These are phyloP conservation scores for Phyllotreta striolata DNA, from an alignment of 2,888 invertebrate species.

Conservation along the genomic window DNA sequence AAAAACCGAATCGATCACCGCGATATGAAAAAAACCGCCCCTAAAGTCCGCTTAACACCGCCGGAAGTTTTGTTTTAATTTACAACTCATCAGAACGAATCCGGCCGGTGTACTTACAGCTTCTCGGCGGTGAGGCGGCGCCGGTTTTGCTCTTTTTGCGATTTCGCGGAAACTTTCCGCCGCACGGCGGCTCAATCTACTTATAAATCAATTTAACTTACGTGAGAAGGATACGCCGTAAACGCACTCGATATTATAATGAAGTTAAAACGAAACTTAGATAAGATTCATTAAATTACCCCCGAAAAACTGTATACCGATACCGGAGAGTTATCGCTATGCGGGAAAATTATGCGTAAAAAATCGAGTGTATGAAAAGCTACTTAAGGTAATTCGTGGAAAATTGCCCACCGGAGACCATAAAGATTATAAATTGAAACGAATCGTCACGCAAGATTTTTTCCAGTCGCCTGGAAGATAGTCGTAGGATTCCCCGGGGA, in stretches of 20 bases:
- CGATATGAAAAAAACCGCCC: too few relatives aligned
- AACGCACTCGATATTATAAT: conserved; percentile 19
- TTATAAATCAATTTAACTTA: conserved; percentile 27
- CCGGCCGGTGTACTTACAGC: background rate
- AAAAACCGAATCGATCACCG: too few relatives aligned
- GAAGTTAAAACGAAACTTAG: conserved; percentile 14
- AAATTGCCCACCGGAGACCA: conserved; percentile 15
- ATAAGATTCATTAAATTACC: background rate
- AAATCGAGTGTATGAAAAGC: conserved; percentile 8
- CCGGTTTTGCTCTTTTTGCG: conserved; percentile 6
- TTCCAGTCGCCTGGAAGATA: conserved; percentile 4
- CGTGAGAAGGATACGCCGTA: conserved; percentile 22
- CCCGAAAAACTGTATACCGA: too few relatives aligned
- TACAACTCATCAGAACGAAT: conserved; percentile 16
- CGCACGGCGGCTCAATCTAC: conserved; percentile 17
- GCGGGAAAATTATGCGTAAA: background rate
- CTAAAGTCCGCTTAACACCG: too few relatives aligned
- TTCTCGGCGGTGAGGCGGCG: background rate
- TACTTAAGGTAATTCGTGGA: conserved; percentile 19
- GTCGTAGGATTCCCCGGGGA: conserved; percentile 5
- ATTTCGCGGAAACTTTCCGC: conserved; percentile 14
- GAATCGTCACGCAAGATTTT: conserved; percentile 25
- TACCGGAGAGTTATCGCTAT: too few relatives aligned
- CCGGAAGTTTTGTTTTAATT: conserved; percentile 16
- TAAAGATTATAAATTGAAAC: conserved; percentile 28